These are phyloP conservation scores for Euwallacea similis DNA, from an alignment of 1,140 invertebrate genomes.

Conservation along the genomic window DNA sequence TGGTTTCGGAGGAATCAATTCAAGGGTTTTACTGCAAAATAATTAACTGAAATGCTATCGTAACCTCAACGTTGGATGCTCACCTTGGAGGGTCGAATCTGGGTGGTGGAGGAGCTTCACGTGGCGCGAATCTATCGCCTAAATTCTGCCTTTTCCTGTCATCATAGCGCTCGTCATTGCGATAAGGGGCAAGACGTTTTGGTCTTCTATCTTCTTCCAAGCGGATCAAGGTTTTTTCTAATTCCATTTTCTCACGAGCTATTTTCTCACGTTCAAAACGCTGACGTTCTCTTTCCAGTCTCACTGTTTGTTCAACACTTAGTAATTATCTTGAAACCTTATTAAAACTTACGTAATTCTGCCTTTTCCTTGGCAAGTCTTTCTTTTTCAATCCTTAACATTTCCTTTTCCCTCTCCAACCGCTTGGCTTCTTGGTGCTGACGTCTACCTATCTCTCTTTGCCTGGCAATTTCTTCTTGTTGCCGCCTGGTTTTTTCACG, in stretches of 20 bases:
- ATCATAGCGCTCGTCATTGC: conserved; percentile 50
- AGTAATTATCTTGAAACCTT: not conserved
- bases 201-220: conserved; percentile 55
- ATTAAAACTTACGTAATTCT: conserved; percentile 59
- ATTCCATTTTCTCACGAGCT: conserved; percentile 78
- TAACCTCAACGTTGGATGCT: conserved; percentile 7
- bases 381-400: conserved; percentile 73
- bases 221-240: conserved; percentile 72
- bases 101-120: conserved; percentile 46
- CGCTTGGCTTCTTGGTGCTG: conserved; percentile 79
- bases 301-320: conserved; percentile 51
- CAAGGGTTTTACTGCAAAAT: conserved; percentile 27
- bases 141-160: conserved; percentile 51
- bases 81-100: conserved; percentile 48
- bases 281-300: conserved; percentile 78
- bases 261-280: conserved; percentile 80
- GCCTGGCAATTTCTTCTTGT: conserved; percentile 68
- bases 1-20: conserved; percentile 10
- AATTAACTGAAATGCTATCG: conserved; percentile 21
- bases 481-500: conserved; percentile 79
- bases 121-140: conserved; percentile 38
- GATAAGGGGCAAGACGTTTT: conserved; percentile 54
- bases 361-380: conserved; percentile 77
- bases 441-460: conserved; percentile 75
- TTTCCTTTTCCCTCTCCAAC: conserved; percentile 76